A percentile compares a stretch with the other conserved stretches of the same genome.
These are phyloP conservation scores for Crotalus horridus DNA, from an alignment of 2,113 vertebrate genomes.

Conservation along the genomic window DNA sequence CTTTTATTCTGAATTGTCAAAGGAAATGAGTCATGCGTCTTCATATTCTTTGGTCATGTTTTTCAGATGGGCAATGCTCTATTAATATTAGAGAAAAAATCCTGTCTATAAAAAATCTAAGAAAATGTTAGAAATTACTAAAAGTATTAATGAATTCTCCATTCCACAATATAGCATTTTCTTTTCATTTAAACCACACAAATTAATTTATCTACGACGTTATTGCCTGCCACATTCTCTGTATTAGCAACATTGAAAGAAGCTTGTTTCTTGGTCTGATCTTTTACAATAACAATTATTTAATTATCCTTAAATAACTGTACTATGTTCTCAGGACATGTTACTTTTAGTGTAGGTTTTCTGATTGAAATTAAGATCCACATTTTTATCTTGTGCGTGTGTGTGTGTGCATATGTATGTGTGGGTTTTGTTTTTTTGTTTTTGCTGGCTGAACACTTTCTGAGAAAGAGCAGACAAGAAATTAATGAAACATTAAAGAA, in stretches of 20 bases:
- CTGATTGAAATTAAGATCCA: neutral
- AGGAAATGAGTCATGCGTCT: neutral
- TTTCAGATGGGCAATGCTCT: neutral
- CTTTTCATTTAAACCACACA: neutral
- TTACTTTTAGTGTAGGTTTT: neutral
- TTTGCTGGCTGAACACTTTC: neutral
- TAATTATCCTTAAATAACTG: neutral
- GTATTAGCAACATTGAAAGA: neutral
- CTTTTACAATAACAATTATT: neutral
- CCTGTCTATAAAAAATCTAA: neutral
- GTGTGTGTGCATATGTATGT: neutral
- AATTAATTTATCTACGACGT: neutral
- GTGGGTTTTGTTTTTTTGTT: neutral
- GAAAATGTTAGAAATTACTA: neutral
- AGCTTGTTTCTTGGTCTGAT: neutral
- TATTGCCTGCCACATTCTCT: neutral
- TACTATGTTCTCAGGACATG: neutral
- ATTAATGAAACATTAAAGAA: conserved; percentile 5
- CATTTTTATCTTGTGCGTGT: neutral
- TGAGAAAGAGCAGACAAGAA: conserved; percentile 3
- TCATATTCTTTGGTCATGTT: neutral
- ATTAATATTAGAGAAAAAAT: neutral
- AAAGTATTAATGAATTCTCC: neutral
- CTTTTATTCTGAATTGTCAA: conserved; percentile 1
- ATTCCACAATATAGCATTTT: neutral